These are phyloP conservation scores for Pelecanus crispus DNA, from an alignment of 2,113 vertebrate species.

Conservation along the genomic window DNA sequence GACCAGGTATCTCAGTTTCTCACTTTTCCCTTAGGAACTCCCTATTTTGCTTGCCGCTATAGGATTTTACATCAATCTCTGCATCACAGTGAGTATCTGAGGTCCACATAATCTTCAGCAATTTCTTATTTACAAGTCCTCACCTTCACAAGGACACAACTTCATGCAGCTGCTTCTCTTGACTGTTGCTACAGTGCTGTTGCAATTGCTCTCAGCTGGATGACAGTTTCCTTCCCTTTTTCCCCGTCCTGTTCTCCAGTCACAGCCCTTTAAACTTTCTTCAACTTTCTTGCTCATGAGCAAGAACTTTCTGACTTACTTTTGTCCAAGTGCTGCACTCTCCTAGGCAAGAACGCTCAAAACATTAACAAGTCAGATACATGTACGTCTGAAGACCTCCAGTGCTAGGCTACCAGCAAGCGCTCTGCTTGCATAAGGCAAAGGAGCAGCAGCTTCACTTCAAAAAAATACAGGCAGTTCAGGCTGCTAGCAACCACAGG, in stretches of 20 bases:
- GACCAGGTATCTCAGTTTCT: background rate
- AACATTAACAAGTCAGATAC: background rate
- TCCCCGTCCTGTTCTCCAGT: background rate
- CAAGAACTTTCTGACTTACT: background rate
- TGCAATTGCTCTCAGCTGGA: background rate
- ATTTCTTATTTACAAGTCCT: background rate
- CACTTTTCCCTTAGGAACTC: background rate
- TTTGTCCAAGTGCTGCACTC: background rate
- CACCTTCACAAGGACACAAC: background rate
- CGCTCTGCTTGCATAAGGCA: background rate
- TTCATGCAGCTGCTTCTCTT: background rate
- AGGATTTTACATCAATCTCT: background rate
- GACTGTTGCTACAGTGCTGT: background rate
- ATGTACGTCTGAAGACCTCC: background rate
- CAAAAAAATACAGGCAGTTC: background rate
- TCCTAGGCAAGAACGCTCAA: background rate
- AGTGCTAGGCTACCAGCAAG: background rate
- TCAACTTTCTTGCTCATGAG: background rate
- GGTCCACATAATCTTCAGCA: background rate
- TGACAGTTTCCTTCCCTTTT: background rate
- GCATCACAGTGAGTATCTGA: background rate
- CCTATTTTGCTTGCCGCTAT: background rate
- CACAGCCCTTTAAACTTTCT: background rate
- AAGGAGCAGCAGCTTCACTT: background rate
- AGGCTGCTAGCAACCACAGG: background rate